These are phyloP conservation scores for Dunckerocampus dactyliophorus DNA, from an alignment of 2,113 vertebrate species.

Conservation along the genomic window DNA sequence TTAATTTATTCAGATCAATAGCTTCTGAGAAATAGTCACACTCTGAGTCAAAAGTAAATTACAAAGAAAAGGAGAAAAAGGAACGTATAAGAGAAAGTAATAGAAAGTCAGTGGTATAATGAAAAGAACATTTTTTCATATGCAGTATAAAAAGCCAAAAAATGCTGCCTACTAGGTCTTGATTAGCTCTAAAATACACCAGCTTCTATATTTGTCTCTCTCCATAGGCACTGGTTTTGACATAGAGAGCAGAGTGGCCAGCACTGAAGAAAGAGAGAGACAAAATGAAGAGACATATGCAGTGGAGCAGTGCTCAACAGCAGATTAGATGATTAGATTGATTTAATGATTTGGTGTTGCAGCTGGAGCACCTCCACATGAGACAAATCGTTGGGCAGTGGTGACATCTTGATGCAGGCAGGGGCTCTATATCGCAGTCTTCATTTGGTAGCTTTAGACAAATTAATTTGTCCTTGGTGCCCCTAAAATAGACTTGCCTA, in stretches of 20 bases:
- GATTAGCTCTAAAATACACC: slow-evolving; percentile 24
- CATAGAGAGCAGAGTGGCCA: slow-evolving; percentile 16
- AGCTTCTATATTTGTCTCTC: slow-evolving; percentile 29
- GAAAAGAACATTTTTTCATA: too few species aligned
- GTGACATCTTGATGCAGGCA: slow-evolving; percentile 41
- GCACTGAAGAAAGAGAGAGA: slow-evolving; percentile 6
- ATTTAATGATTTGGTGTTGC: slow-evolving; percentile 59
- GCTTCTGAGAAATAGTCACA: too few species aligned
- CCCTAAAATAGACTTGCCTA: slow-evolving; percentile 45
- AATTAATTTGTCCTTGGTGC: slow-evolving; percentile 58
- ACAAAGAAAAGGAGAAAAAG: too few species aligned
- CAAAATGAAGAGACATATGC: slow-evolving; percentile 17
- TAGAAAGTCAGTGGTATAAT: too few species aligned
- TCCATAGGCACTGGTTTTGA: slow-evolving; percentile 14
- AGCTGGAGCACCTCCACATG: slow-evolving; percentile 56
- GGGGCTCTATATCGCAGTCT: slow-evolving; percentile 15
- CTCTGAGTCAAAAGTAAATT: too few species aligned
- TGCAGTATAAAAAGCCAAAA: slow-evolving; percentile 6
- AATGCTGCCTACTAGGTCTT: slow-evolving; percentile 18
- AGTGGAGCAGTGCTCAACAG: slow-evolving; percentile 37
- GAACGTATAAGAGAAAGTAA: too few species aligned
- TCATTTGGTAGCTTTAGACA: slow-evolving; percentile 31
- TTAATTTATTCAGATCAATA: too few species aligned
- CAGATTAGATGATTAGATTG: slow-evolving; percentile 61
- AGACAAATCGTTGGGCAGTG: slow-evolving; percentile 53